These are phyloP conservation scores for Steinernema hermaphroditum DNA, from an alignment of 2,888 invertebrate species.

Conservation along the genomic window DNA sequence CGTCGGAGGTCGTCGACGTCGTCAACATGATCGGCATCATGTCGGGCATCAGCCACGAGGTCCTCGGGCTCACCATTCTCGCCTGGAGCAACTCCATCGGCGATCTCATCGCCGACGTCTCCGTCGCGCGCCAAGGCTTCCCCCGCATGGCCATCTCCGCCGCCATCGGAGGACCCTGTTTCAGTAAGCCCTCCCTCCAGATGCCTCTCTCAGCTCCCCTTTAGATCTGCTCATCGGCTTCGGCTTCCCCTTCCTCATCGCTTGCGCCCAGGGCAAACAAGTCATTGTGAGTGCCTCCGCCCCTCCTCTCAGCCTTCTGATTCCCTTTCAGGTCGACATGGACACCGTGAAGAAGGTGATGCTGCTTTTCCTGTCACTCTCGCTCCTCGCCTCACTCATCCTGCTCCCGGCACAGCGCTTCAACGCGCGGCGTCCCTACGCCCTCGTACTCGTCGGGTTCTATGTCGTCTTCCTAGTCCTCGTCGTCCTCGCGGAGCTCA, in stretches of 20 bases:
- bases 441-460: constrained; percentile 40
- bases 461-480: constrained; percentile 44
- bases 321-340: constrained; percentile 34
- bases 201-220: constrained; percentile 4
- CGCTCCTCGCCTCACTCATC: constrained; percentile 37
- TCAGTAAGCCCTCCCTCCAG: constrained; percentile 69
- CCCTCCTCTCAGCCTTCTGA: background rate
- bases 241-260: constrained; percentile 57
- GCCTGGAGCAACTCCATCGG: constrained; percentile 75
- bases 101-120: constrained; percentile 73
- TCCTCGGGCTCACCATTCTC: constrained; percentile 74
- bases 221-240: constrained; percentile 60
- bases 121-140: constrained; percentile 73
- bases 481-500: constrained; percentile 42
- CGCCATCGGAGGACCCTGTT: constrained; percentile 75
- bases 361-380: constrained; percentile 38
- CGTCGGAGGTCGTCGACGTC: constrained; percentile 73
- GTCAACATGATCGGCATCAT: constrained; percentile 73
- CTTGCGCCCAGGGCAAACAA: constrained; percentile 49
- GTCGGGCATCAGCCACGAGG: constrained; percentile 63
- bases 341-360: constrained; percentile 35
- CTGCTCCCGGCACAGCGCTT: constrained; percentile 39
- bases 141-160: constrained; percentile 75
- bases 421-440: constrained; percentile 40
- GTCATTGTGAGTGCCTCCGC: constrained; percentile 42